Evolutionary conservation across 2,888 invertebrate genomes (phyloP).

Genomic region (Pemphredon lugubris): DNA sequence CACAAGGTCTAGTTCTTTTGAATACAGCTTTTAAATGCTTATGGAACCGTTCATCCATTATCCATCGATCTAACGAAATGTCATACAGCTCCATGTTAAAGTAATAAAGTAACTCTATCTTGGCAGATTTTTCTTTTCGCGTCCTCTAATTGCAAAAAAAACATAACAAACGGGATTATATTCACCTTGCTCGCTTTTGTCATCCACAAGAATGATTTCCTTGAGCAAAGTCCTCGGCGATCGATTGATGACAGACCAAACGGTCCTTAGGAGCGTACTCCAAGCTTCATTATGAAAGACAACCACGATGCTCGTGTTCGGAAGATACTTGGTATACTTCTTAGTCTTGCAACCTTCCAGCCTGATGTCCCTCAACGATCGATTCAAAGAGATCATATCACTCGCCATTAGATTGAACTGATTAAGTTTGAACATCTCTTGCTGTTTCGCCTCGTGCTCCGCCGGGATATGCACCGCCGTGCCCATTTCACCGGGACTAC

Average conservation of each 20-base stretch:
- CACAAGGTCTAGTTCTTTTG: too few relatives aligned
- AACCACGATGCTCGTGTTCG: constrained; percentile 97
- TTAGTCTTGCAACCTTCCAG: constrained; percentile 93
- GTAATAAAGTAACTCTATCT: too few relatives aligned
- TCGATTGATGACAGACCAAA: constrained; percentile 98
- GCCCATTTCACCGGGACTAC: constrained; percentile 95
- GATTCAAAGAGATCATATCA: constrained; percentile 97
- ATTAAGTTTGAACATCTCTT: constrained; percentile 98
- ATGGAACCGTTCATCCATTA: too few relatives aligned
- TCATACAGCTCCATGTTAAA: too few relatives aligned
- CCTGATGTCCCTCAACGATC: constrained; percentile 96
- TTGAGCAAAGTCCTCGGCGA: constrained; percentile 93
- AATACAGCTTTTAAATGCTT: too few relatives aligned
- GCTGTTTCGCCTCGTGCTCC: constrained; percentile 92
- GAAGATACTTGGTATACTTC: constrained; percentile 89
- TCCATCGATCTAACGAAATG: too few relatives aligned
- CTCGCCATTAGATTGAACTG: constrained; percentile 99
- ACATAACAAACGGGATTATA: too few relatives aligned
- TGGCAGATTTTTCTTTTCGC: too few relatives aligned
- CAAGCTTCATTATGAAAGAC: constrained; percentile 99
- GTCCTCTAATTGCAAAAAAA: too few relatives aligned
- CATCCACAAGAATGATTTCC: constrained; percentile 98
- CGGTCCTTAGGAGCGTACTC: constrained; percentile 96
- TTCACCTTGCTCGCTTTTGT: constrained; percentile 96
- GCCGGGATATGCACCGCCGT: constrained; percentile 92